A percentile compares a stretch with the other conserved stretches of the same genome.
Conservation (phyloP, 1,140 invertebrate genomes). For the Scaptomyza pallida region DNA sequence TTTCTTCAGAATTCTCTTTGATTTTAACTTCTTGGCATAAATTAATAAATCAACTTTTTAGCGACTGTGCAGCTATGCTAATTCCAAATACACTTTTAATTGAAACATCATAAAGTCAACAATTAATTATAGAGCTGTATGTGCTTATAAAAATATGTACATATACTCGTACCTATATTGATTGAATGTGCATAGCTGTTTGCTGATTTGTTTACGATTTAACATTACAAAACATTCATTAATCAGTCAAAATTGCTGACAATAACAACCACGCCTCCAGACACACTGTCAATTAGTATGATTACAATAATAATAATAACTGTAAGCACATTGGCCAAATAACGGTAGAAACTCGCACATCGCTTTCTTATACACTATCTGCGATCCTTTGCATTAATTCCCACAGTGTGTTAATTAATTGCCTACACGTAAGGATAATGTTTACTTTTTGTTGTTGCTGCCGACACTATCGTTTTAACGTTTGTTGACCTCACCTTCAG, state of each 20-base stretch:
- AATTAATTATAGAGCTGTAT: slow-evolving; percentile 35
- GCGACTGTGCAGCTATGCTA: slow-evolving; percentile 34
- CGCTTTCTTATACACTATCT: background rate
- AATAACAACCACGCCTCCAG: slow-evolving; percentile 54
- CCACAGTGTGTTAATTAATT: slow-evolving; percentile 35
- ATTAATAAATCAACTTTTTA: slow-evolving; percentile 40
- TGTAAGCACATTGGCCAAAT: slow-evolving; percentile 27
- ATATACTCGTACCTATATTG: slow-evolving; percentile 17
- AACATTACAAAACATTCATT: slow-evolving; percentile 45
- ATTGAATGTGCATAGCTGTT: slow-evolving; percentile 18
- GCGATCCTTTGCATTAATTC: slow-evolving; percentile 9
- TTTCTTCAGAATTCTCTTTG: too few relatives aligned
- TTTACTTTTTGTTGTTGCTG: slow-evolving; percentile 22
- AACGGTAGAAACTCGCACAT: slow-evolving; percentile 20
- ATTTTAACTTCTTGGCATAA: slow-evolving; percentile 28
- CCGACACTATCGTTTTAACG: slow-evolving; percentile 23
- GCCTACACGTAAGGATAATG: slow-evolving; percentile 28
- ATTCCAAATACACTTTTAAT: slow-evolving; percentile 48
- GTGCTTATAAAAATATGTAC: slow-evolving; percentile 4
- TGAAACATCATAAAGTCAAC: slow-evolving; percentile 54
- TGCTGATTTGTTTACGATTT: slow-evolving; percentile 55
- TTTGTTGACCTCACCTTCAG: background rate
- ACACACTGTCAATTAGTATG: slow-evolving; percentile 22
- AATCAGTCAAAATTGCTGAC: slow-evolving; percentile 63
- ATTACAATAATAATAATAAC: slow-evolving; percentile 13